Evolutionary conservation across 1,140 invertebrate genomes (phyloP), one percentile per base, ranked within the genome.

Genomic region (Bombus confusus): DNA sequence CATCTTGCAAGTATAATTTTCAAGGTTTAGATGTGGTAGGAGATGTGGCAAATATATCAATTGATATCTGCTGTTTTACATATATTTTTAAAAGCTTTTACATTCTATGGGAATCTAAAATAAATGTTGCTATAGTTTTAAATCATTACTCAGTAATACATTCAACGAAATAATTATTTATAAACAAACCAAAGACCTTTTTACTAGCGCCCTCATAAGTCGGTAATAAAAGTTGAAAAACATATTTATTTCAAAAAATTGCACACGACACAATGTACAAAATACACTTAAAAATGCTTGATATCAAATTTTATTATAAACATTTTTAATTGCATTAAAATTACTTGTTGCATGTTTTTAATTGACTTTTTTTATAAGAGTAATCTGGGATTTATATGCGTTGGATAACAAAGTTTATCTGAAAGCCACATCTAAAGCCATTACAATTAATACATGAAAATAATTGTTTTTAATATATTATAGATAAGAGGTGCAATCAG

Each of bases 391-490:
- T 64, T 86, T 71, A 37, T 71, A 41, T 43, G 8, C 8, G 4
- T 22, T 25, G 39, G 9, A 57, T 78, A 83, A 43, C 4, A 57
- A 75, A 78, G 62, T 77, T 52, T 83, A 78, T 68, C 47, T 22
- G n/a, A 15, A 52, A 72, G 52, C 10, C 75, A 88, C 76, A 89
- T 88, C 73, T 69, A 41, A 86, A 86, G 43, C 15, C n/a, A 84
- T 89, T 86, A 80, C 59, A 89, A 79, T 77, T 86, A 79, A 83
- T 88, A 72, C 28, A 68, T 81, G 59, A 68, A 87, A 79, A 68
- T 86, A 43, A 76, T 86, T 90, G 85, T 87, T 73, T 15, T 79
- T 43, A 76, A 77, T 84, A 90, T 64, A 83, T 69, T 77, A 6
- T 73, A 86, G 86, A 86, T 79, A 90, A 80, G 79, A 80, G 83